Percentiles rank a stretch among this genome's conserved stretches.
Evolutionary conservation across 30 jellyfish, hydroid and myxozoan genomes (phyloP).

Genomic region (Aurelia coerulea): DNA sequence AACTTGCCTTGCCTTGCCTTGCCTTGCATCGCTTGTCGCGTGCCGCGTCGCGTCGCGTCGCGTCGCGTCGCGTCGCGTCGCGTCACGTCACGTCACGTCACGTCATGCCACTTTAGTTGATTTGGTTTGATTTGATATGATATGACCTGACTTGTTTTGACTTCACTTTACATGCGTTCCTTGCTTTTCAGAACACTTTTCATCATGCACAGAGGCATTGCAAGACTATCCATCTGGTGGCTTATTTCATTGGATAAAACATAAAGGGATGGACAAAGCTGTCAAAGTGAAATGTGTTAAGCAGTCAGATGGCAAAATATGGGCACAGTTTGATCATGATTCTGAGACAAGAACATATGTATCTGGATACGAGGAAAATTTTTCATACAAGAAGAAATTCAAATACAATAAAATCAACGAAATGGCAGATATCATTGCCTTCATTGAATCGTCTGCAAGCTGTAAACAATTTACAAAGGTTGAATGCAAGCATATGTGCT

Average conservation of each 20-base stretch:
- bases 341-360: neutral
- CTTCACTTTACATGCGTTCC: too few relatives aligned
- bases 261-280: neutral
- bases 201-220: slow-evolving; percentile 3
- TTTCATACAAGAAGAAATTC: neutral
- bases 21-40: too few relatives aligned
- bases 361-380: neutral
- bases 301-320: neutral
- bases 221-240: neutral
- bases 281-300: neutral
- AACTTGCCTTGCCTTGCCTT: too few relatives aligned
- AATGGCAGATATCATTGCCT: slow-evolving; percentile 15
- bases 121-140: too few relatives aligned
- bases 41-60: too few relatives aligned
- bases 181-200: neutral
- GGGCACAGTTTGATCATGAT: slow-evolving; percentile 7
- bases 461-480: slow-evolving; percentile 38
- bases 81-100: too few relatives aligned
- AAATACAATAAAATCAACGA: neutral
- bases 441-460: slow-evolving; percentile 24
- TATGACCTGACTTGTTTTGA: too few relatives aligned
- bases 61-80: too few relatives aligned
- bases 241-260: neutral
- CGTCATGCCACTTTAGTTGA: too few relatives aligned
- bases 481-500: slow-evolving; percentile 14